Evolutionary conservation across 2,113 vertebrate genomes (phyloP).

Genomic region (Cyprinodon tularosa): DNA sequence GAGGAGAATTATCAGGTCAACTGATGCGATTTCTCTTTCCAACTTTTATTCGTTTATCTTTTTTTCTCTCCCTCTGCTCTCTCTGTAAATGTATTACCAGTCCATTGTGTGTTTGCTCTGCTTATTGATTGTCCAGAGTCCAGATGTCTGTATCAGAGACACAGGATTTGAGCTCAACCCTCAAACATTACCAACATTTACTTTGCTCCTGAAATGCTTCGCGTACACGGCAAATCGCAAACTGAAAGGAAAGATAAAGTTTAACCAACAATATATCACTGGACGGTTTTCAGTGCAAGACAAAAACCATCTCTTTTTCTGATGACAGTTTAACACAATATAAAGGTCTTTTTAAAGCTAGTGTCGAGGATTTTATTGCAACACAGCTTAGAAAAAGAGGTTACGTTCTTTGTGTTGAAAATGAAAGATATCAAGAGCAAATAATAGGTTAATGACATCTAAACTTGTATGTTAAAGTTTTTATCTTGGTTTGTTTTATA

Average conservation of each 20-base stretch:
- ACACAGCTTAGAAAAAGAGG: background rate
- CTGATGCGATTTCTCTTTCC: conserved; percentile 32
- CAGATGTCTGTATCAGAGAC: conserved; percentile 51
- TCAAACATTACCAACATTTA: conserved; percentile 46
- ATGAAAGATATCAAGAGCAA: background rate
- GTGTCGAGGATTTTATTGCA: background rate
- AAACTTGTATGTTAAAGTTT: background rate
- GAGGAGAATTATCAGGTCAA: conserved; percentile 32
- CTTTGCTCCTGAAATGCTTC: conserved; percentile 18
- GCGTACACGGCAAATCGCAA: conserved; percentile 29
- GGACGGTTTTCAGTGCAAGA: background rate
- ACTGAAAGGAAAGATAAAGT: conserved; percentile 24
- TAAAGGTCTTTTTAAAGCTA: background rate
- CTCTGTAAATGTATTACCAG: conserved; percentile 66
- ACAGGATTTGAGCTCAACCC: conserved; percentile 45
- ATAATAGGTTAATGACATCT: background rate
- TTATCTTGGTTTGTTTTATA: background rate
- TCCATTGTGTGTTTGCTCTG: conserved; percentile 50
- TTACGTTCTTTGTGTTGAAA: background rate
- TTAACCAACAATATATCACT: background rate
- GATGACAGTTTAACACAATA: background rate
- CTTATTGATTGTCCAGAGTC: conserved; percentile 76
- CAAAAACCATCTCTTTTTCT: background rate
- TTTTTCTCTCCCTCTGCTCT: conserved; percentile 20
- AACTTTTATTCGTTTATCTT: conserved; percentile 43